Evolutionary conservation across 2,888 invertebrate species (phyloP).

Genomic region (Drosophila nr. perissopoda): DNA sequence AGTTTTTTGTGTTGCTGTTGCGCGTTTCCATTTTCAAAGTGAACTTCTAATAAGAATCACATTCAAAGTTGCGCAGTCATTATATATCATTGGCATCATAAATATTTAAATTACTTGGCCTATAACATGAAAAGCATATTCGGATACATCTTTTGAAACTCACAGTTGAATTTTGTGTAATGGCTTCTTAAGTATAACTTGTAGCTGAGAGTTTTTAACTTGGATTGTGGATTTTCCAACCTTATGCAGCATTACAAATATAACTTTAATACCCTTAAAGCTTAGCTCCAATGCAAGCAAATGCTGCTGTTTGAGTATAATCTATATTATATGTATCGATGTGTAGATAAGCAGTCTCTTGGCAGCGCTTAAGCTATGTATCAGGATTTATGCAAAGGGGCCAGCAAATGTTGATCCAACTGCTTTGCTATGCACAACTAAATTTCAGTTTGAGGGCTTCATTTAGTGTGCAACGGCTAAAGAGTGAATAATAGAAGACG

Average conservation of each 20-base stretch:
- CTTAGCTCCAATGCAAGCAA: not conserved
- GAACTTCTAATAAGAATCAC: constrained; percentile 13
- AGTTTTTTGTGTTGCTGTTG: constrained; percentile 23
- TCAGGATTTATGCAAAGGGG: constrained; percentile 22
- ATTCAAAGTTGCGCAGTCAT: constrained; percentile 21
- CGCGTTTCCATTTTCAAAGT: constrained; percentile 36
- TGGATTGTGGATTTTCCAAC: not conserved
- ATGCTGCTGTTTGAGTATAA: not conserved
- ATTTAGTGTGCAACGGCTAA: constrained; percentile 6
- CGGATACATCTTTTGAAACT: not conserved
- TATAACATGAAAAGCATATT: not conserved
- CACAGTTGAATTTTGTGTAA: not conserved
- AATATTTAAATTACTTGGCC: constrained; percentile 12
- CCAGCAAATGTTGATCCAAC: constrained; percentile 24
- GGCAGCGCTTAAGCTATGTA: constrained; percentile 13
- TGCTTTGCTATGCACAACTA: constrained; percentile 24
- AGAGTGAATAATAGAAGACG: not conserved
- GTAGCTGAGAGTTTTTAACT: not conserved
- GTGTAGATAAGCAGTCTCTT: constrained; percentile 8
- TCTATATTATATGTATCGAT: not conserved
- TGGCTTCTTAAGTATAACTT: not conserved
- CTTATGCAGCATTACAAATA: not conserved
- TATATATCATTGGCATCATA: constrained; percentile 21
- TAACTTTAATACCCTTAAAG: not conserved
- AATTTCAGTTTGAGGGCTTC: constrained; percentile 27